Evolutionary conservation across 2,797 vertebrate species (phyloP).

Genomic region (Hydrocynus forskahlii): DNA sequence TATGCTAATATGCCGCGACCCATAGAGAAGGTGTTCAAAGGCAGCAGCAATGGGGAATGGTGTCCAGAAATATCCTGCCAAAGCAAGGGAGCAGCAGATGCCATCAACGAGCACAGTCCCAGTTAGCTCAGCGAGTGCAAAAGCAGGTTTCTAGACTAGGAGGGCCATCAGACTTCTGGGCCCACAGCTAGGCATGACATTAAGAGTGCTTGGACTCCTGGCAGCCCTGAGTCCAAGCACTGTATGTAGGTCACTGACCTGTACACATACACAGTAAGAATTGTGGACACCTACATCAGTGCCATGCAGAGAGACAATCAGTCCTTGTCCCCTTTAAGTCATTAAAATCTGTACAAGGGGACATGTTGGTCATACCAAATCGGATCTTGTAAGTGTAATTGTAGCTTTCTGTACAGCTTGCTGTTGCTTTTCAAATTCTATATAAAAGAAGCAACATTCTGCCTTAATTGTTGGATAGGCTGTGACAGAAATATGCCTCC

Average conservation of each 20-base stretch:
- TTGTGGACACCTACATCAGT: no score
- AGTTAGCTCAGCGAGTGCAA: slow-evolving; percentile 23
- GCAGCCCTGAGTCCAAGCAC: not conserved
- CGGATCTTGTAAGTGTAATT: no score
- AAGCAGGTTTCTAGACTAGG: slow-evolving; percentile 56
- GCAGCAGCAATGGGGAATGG: slow-evolving; percentile 37
- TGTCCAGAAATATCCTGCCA: slow-evolving; percentile 54
- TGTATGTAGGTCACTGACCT: not conserved
- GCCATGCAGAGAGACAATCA: no score
- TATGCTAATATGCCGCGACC: slow-evolving; percentile 39
- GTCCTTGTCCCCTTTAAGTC: no score
- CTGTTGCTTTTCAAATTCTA: no score
- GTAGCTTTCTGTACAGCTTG: no score
- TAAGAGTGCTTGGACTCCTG: not conserved
- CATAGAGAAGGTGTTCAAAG: slow-evolving; percentile 41
- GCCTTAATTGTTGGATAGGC: no score
- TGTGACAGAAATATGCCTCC: no score
- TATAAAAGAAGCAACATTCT: no score
- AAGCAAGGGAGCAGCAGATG: slow-evolving; percentile 51
- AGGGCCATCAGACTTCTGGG: not conserved
- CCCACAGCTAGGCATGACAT: slow-evolving; percentile 3
- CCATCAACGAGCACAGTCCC: slow-evolving; percentile 37
- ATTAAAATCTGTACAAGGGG: no score
- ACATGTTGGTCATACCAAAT: no score
- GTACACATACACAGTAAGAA: not conserved